Conservation (phyloP, 23 tunicate genomes). For the Ascidia mentula region DNA sequence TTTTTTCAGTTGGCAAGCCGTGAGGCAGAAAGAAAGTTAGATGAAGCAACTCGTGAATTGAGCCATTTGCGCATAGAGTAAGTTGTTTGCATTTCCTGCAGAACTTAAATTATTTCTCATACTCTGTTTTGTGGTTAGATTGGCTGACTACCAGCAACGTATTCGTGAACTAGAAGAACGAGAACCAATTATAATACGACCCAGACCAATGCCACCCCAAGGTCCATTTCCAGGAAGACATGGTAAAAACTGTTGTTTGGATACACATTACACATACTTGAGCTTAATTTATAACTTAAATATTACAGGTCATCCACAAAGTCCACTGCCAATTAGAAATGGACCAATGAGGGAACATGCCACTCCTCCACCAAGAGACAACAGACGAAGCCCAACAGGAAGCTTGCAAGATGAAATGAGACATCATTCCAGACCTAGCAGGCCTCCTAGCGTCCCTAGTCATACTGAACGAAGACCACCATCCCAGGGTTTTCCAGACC, state of each 20-base stretch:
- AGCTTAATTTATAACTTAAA: too few relatives aligned
- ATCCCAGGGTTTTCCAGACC: slow-evolving; percentile 10
- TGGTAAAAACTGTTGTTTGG: neutral
- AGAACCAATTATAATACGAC: slow-evolving; percentile 27
- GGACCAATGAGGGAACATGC: slow-evolving; percentile 17
- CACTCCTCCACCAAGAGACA: slow-evolving; percentile 40
- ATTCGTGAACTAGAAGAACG: slow-evolving; percentile 20
- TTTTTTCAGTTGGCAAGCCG: slow-evolving; percentile 55
- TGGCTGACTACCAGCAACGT: neutral
- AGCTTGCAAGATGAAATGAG: slow-evolving; percentile 58
- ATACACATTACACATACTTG: neutral
- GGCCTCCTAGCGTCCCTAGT: slow-evolving; percentile 49
- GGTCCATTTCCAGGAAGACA: neutral
- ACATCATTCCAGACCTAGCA: slow-evolving; percentile 41
- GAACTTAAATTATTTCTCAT: neutral
- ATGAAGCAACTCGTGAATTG: slow-evolving; percentile 59
- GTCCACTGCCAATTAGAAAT: slow-evolving; percentile 44
- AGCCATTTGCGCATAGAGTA: slow-evolving; percentile 46
- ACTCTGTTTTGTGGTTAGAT: neutral
- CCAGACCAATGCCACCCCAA: slow-evolving; percentile 24
- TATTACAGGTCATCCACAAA: slow-evolving; percentile 14
- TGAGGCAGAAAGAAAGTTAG: slow-evolving; percentile 71
- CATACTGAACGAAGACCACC: slow-evolving; percentile 42
- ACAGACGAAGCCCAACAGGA: slow-evolving; percentile 63
- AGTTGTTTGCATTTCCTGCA: slow-evolving; percentile 8